Evolutionary conservation across 2,113 vertebrate genomes (phyloP), one percentile per base, ranked within the genome.

Genomic region (Spilogale gracilis): DNA sequence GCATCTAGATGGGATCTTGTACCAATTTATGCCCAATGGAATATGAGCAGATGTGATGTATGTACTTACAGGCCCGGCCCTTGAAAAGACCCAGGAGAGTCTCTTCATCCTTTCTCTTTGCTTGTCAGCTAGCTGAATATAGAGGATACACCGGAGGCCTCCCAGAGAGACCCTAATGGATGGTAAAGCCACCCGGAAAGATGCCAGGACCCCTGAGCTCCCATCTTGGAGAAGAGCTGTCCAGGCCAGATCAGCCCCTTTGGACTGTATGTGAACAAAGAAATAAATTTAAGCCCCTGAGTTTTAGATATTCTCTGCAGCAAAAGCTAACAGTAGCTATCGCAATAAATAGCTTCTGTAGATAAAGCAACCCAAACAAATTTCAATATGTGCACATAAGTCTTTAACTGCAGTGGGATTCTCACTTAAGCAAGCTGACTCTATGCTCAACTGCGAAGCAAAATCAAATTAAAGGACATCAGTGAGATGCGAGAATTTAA

Each of bases 391-490:
- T 60, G 27, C 58, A 38, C 25, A 92, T 56, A 54, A 69, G 52
- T 32, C 23, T 89, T 82, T 50, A 27, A 61, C 50, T 11, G 89
- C 56, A 92, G 21, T 1, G 60, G 79, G 48, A 86, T 18, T 50
- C 54, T 84, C 60, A 78, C 52, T 86, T 82, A 92, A 88, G 43
- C 14, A 50, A 32, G 20, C 3, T 43, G 48, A 69, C 56, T 73
- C 10, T 16, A 58, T 83, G 52, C 43, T 52, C 25, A 54, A 3
- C 5, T 91, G 52, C 38, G 90, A 94, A 81, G 78, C 76, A 95
- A 96, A 97, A 61, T 76, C 86, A 61, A 94, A 82, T 86, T 81
- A 74, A 25, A 93, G 80, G 83, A 94, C 6, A 16, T 58, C 2
- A 3, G 3, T 76, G 61, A 97, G 38, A 65, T 78, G 7, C 20